These are phyloP conservation scores for Crossocerus cetratus DNA, from an alignment of 2,888 invertebrate genomes.

Conservation along the genomic window DNA sequence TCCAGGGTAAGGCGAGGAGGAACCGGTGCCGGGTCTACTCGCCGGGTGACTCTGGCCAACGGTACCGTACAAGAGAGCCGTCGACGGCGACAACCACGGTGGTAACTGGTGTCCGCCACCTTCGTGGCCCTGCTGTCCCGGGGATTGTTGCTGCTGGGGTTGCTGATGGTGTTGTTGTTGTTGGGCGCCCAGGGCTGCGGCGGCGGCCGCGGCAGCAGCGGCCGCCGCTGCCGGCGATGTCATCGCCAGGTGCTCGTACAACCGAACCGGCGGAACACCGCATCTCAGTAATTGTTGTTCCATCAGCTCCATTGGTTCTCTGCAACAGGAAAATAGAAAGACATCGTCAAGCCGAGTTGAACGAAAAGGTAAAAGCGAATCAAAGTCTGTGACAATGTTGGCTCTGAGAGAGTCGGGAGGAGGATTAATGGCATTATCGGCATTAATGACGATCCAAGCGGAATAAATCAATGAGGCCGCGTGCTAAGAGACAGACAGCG, in stretches of 20 bases:
- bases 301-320: constrained; percentile 76
- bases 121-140: constrained; percentile 44
- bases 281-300: constrained; percentile 74
- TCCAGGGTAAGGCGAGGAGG: constrained; percentile 68
- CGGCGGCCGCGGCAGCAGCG: constrained; percentile 59
- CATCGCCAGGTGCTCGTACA: constrained; percentile 74
- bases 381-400: not conserved
- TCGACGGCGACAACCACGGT: constrained; percentile 70
- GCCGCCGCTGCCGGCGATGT: constrained; percentile 64
- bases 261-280: constrained; percentile 72
- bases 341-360: not conserved
- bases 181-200: constrained; percentile 54
- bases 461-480: constrained; percentile 39
- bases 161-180: constrained; percentile 51
- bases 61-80: constrained; percentile 70
- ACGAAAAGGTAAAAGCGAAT: no score
- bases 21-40: constrained; percentile 50
- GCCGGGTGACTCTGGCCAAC: constrained; percentile 60
- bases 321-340: constrained; percentile 52
- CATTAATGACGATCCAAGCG: constrained; percentile 36
- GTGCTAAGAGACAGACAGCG: constrained; percentile 8
- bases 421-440: constrained; percentile 48
- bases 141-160: constrained; percentile 54
- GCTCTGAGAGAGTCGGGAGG: constrained; percentile 10
- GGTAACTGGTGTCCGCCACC: constrained; percentile 58